Base-by-base conservation (phyloP, 2,888 invertebrate species). In the Mylabris sibirica region DNA sequence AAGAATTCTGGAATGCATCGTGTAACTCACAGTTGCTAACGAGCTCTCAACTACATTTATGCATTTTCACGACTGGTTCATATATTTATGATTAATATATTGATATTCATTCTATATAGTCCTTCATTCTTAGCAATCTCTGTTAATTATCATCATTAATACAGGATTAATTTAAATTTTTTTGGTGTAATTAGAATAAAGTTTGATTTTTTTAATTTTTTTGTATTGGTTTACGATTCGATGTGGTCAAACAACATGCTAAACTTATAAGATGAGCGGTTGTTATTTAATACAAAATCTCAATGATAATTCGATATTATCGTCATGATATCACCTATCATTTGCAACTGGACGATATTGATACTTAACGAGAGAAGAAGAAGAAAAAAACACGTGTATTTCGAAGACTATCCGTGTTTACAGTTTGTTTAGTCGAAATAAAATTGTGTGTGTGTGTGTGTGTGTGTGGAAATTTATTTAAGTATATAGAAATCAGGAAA, bases 1-100 rank as follows among this genome's bases (percentile, higher is more conserved):
- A 24, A 22, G 22, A 53, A 53, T 53, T 9, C 3, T 4, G 12
- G 53, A 76, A 71, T 71, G 35, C 61, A 20, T 70, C 69, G 72
- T 73, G 76, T 78, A 77, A 78, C 74, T 79, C 78, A 78, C 77
- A 68, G 71, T 72, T 75, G 74, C 78, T 80, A 80, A 80, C 80
- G 81, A 81, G 81, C 75, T 70, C 60, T 69, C 77, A 75, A n/a
- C n/a, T 74, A 74, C 71, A 68, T 76, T 75, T 75, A 75, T 77
- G 76, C 75, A 79, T 79, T 78, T 78, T 78, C 77, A 76, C 72
- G 68, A 70, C 72, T 70, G 74, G 61, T 70, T n/a, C n/a, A 71
- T 72, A 77, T 68, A 70, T 70, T 70, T 68, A 65, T 73, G 74
- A 75, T 74, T 24, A 53, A 20, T 22, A 53, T 22, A 53, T 53